These are phyloP conservation scores for Brachionus rotundiformis DNA, from an alignment of 1,140 invertebrate genomes.

Conservation along the genomic window DNA sequence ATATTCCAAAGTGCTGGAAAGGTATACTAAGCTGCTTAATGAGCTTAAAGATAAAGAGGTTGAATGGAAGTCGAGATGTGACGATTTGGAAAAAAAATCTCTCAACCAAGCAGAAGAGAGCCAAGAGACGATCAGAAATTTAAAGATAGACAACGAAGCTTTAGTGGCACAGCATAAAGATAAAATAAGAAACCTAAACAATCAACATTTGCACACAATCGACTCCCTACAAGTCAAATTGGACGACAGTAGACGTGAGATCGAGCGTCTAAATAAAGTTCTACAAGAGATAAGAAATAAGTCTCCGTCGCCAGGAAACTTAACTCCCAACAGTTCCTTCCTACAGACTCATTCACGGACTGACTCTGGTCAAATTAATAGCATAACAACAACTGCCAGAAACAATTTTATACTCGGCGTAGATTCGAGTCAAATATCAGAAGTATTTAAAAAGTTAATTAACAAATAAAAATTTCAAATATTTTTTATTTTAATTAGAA, in stretches of 20 bases:
- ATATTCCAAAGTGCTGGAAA: slow-evolving; percentile 56
- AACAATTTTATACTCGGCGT: slow-evolving; percentile 1
- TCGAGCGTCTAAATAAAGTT: neutral
- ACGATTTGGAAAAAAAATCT: neutral
- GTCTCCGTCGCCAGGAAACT: neutral
- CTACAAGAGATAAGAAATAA: slow-evolving; percentile 1
- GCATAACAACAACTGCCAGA: neutral
- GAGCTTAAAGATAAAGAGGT: slow-evolving; percentile 60
- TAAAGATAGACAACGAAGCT: slow-evolving; percentile 41
- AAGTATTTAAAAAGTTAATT: neutral
- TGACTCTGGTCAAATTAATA: neutral
- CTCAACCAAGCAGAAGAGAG: neutral
- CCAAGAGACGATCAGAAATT: neutral
- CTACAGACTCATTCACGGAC: neutral
- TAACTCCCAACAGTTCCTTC: neutral
- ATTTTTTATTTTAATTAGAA: neutral
- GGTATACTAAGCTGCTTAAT: slow-evolving; percentile 59
- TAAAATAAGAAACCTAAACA: slow-evolving; percentile 30
- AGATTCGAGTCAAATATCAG: slow-evolving; percentile 1
- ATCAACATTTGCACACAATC: slow-evolving; percentile 19
- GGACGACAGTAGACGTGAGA: slow-evolving; percentile 12
- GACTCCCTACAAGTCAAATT: slow-evolving; percentile 2
- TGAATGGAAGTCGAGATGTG: slow-evolving; percentile 54
- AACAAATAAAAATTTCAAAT: neutral
- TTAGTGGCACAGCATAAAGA: slow-evolving; percentile 11